Base-by-base conservation (phyloP, 2,888 invertebrate species). In the Drosophila testacea region DNA sequence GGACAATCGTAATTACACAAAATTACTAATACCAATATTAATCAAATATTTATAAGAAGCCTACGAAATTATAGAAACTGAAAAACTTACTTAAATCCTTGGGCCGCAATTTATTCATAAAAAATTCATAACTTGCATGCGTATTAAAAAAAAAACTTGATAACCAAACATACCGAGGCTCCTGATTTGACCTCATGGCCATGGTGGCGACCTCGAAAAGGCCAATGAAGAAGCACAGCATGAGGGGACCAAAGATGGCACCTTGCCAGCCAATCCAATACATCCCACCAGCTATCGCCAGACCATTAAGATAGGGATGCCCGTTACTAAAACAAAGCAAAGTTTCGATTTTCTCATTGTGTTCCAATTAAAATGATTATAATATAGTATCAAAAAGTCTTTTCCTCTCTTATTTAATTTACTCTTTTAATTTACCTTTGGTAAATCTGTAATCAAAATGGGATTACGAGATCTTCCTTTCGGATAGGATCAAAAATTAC, bases 211-310 rank as follows among this genome's bases (percentile, higher is more conserved):
- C 94, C 92, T 98, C 97, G 75, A 98, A 95, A 13, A 97, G 96
- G 2, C 99, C 99, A 93, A 99, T 96, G 60, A 99, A 95, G 87
- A 97, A 97, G 92, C 99, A 99, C 0, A 99, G 94, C 54, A 99
- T 94, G 34, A 99, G 94, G 0, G 99, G 99, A 0, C 99, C 99
- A 68, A 99, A 96, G 79, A 99, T 97, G 1, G 99, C 99, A 0
- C 99, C 99, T 93, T 99, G 98, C 63, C 98, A 96, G 0, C 99
- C 99, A 79, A 99, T 94, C 94, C 98, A 99, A 93, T 98, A 98
- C 90, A 99, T 97, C 50, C 99, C 99, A 10, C 99, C 99, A 16
- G 98, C 99, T 90, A 99, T 98, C 2, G 99, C 97, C 60, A 99
- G 93, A 38, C 98, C 99, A 7, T 99, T 99, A 72, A 99, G 94